A percentile compares a stretch with the other conserved stretches of the same genome.
Evolutionary conservation across 2,888 invertebrate genomes (phyloP).

Genomic region (Yponomeuta plumbellus): DNA sequence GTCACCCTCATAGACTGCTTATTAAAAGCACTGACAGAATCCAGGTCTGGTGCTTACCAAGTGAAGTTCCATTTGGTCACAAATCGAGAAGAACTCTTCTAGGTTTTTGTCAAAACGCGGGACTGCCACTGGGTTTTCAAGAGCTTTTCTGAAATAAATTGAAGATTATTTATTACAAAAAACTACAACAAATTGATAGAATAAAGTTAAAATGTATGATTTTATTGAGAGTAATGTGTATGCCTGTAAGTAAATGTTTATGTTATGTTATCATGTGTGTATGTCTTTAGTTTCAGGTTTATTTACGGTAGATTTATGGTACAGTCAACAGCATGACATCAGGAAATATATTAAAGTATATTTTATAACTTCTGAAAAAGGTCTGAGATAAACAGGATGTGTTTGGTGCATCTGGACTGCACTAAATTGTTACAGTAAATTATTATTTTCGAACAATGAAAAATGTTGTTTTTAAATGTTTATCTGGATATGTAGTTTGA

Average conservation of each 20-base stretch:
- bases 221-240: no score
- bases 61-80: slow-evolving; percentile 96
- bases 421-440: neutral
- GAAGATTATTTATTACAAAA: no score
- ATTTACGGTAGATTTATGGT: neutral
- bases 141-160: slow-evolving; percentile 80
- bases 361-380: neutral
- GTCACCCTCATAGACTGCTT: no score
- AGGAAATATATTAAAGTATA: neutral
- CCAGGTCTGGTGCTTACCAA: slow-evolving; percentile 75
- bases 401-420: neutral
- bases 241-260: no score
- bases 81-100: slow-evolving; percentile 95
- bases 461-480: no score
- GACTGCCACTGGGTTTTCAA: slow-evolving; percentile 78
- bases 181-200: no score
- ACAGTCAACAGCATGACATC: no score
- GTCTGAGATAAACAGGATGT: neutral
- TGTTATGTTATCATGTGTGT: no score
- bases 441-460: no score
- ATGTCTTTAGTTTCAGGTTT: no score
- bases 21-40: neutral
- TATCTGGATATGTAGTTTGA: no score
- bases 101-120: slow-evolving; percentile 92
- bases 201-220: no score